Evolutionary conservation across 2,888 invertebrate genomes (phyloP), one percentile per base, ranked within the genome.

Genomic region (Lepidonotus clava): DNA sequence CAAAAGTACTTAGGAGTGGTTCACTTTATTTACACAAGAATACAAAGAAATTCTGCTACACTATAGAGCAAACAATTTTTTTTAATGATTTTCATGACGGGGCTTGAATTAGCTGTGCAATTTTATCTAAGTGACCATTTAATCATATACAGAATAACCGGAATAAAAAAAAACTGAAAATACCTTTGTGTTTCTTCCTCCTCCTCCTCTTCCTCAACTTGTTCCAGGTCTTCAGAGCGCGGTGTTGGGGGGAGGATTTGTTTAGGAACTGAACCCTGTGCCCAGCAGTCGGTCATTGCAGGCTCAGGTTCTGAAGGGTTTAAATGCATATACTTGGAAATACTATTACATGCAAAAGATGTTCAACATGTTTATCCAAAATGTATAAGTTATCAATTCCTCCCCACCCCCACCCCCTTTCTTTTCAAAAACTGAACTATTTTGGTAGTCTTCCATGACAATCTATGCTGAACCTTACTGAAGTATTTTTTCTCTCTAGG

Each of bases 201-300:
- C 5, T 34, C 40, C 18, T 56, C 84, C 67, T 51, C 83, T n/a
- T 51, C 34, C 56, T 53, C 61, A 4, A 51, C 89, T 86, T 90
- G 86, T 28, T 71, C 76, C 24, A 34, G 51, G 24, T 14, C 51
- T 18, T 76, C 89, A 11, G 51, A 2, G 24, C 21, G 14, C 46
- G 90, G 88, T 67, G 90, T 90, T 14, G 91, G 36, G 0, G 77
- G 41, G 11, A 90, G 90, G 84, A 89, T 88, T 83, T 92, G 38
- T 18, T 56, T 92, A 41, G 93, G 94, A 36, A 94, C 93, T 28
- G 92, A 92, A n/a, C 94, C 94, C 87, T 94, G 94, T 21, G 94
- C 94, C 94, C 94, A 94, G 88, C 93, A 93, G 88, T 94, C 94
- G 38, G 94, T 93, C 41, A 91, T 91, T n/a, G 93, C 92, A 67